Conservation (phyloP, 1,140 invertebrate genomes). For the Drosophila nigromelanica region DNA sequence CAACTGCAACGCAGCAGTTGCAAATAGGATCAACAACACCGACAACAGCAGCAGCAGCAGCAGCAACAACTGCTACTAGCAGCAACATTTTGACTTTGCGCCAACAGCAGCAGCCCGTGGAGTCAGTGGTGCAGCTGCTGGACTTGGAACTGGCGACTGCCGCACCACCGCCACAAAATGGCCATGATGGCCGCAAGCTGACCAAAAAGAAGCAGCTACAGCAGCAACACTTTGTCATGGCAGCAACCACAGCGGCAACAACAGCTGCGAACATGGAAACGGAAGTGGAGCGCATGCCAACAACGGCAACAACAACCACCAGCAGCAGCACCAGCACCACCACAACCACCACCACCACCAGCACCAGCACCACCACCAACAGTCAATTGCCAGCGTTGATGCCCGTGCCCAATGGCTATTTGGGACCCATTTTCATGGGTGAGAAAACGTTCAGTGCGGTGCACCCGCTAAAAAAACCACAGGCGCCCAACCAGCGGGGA, state of each 20-base stretch:
- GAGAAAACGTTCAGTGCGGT: conserved; percentile 69
- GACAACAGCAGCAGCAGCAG: neutral
- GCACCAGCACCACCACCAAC: conserved; percentile 1
- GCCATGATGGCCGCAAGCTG: conserved; percentile 74
- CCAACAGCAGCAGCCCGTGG: conserved; percentile 1
- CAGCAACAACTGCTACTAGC: neutral
- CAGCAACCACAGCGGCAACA: conserved; percentile 34
- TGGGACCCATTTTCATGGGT: conserved; percentile 79
- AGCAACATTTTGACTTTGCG: neutral
- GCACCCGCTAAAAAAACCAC: conserved; percentile 61
- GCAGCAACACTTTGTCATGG: conserved; percentile 63
- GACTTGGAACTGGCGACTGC: conserved; percentile 2
- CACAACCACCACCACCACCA: neutral
- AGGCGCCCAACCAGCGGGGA: conserved; percentile 20
- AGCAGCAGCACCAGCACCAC: conserved; percentile 10
- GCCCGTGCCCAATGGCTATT: conserved; percentile 69
- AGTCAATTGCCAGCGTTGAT: conserved; percentile 11
- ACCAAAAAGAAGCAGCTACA: conserved; percentile 78
- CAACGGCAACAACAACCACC: conserved; percentile 10
- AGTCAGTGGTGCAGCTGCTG: conserved; percentile 2
- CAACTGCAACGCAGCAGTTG: conserved; percentile 37
- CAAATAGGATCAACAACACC: conserved; percentile 15
- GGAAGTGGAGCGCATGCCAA: conserved; percentile 19
- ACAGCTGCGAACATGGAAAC: conserved; percentile 19
- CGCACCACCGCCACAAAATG: conserved; percentile 23